These are phyloP conservation scores for Enteromius fasciolatus DNA, from an alignment of 2,797 vertebrate genomes.

Conservation along the genomic window DNA sequence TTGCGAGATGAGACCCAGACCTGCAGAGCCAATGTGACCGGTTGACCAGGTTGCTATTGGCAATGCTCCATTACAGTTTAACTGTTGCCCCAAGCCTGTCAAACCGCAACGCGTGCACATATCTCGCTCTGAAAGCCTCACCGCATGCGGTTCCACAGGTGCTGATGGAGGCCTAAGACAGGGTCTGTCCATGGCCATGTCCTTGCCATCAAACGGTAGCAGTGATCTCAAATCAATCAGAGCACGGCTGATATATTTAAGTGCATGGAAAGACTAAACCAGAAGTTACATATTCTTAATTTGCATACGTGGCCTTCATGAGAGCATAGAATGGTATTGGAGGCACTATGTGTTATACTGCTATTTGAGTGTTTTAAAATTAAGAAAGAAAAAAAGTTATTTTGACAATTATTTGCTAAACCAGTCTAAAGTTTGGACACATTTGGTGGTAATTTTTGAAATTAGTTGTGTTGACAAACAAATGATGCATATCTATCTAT, in stretches of 20 bases:
- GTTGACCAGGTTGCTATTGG: conserved; percentile 53
- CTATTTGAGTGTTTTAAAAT: neutral
- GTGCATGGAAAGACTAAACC: neutral
- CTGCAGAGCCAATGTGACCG: conserved; percentile 57
- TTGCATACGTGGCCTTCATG: neutral
- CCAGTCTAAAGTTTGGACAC: neutral
- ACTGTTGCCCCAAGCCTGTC: conserved; percentile 66
- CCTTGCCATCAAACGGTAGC: neutral
- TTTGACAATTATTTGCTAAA: neutral
- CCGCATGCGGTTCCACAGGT: conserved; percentile 39
- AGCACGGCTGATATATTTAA: conserved; percentile 6
- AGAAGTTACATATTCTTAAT: neutral
- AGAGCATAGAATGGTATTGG: neutral
- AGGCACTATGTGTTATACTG: neutral
- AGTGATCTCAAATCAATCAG: neutral
- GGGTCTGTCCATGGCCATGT: conserved; percentile 2
- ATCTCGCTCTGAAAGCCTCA: conserved; percentile 39
- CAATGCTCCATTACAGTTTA: conserved; percentile 72
- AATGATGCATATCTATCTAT: neutral
- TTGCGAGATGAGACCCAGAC: conserved; percentile 65
- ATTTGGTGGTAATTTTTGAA: neutral
- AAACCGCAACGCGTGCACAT: conserved; percentile 51
- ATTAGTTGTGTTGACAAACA: neutral
- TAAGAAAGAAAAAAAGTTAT: neutral
- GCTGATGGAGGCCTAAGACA: conserved; percentile 19